phyloP scores from a whole-genome alignment of 1,140 invertebrate genomes.

The Trichomalopsis sarcophagae region DNA sequence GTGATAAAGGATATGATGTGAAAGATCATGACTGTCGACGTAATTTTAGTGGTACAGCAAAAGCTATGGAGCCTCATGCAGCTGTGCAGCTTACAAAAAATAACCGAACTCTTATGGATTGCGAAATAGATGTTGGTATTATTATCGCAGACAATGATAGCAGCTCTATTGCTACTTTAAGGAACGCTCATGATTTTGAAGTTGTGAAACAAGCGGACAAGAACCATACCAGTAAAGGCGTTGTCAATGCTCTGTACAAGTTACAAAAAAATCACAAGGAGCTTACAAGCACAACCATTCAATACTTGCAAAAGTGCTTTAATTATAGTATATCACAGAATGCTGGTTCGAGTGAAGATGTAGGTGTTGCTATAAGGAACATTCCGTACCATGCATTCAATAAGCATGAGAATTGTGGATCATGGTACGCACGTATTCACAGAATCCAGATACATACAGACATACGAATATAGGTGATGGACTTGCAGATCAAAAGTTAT shows the following conservation, averaged over 20 bases:
- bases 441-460: constrained; percentile 44
- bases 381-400: constrained; percentile 53
- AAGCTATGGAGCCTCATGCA: constrained; percentile 31
- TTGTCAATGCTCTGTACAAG: constrained; percentile 50
- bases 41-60: constrained; percentile 49
- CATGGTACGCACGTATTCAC: constrained; percentile 50
- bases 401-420: constrained; percentile 50
- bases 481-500: constrained; percentile 34
- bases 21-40: constrained; percentile 53
- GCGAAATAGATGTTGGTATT: constrained; percentile 40
- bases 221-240: constrained; percentile 55
- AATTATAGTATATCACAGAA: constrained; percentile 55
- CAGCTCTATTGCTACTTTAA: constrained; percentile 49
- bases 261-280: constrained; percentile 51
- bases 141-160: constrained; percentile 54
- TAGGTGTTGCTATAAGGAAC: constrained; percentile 52
- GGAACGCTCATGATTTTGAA: constrained; percentile 38
- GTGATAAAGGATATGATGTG: constrained; percentile 43
- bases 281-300: constrained; percentile 42
- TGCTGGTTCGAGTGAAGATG: constrained; percentile 39
- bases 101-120: constrained; percentile 43
- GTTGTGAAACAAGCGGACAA: constrained; percentile 56
- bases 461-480: constrained; percentile 50
- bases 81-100: constrained; percentile 42
- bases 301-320: constrained; percentile 53